Evolutionary conservation across 2,888 invertebrate genomes (phyloP).

Genomic region (Lycocerus yunnanus): DNA sequence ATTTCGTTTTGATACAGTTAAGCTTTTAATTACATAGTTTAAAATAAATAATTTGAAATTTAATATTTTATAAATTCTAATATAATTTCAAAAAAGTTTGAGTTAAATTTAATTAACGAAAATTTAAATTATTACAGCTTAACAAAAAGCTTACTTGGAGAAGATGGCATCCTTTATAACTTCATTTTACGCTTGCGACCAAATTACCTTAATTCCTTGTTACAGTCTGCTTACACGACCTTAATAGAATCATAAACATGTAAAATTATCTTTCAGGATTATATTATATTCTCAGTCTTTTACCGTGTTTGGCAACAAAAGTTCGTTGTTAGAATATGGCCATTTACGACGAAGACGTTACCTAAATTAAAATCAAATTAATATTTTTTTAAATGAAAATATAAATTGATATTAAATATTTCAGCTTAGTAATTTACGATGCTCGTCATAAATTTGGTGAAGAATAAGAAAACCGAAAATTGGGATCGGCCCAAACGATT

Average conservation of each 20-base stretch:
- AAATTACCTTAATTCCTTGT: constrained; percentile 51
- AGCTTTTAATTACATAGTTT: too few relatives aligned
- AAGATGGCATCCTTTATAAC: constrained; percentile 47
- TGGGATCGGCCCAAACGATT: background rate
- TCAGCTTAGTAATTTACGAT: background rate
- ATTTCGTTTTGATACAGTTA: too few relatives aligned
- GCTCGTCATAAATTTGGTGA: background rate
- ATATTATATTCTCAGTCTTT: constrained; percentile 7
- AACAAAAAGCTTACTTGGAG: constrained; percentile 46
- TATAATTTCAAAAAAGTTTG: background rate
- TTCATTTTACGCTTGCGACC: constrained; percentile 51
- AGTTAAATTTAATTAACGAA: constrained; percentile 46
- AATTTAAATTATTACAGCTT: constrained; percentile 51
- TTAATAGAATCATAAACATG: constrained; percentile 51
- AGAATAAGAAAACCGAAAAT: background rate
- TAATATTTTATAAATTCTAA: background rate
- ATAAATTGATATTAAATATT: background rate
- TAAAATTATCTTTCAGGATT: constrained; percentile 37
- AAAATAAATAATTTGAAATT: background rate
- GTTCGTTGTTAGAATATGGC: background rate
- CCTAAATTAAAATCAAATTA: background rate
- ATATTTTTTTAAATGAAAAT: background rate
- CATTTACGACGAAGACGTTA: background rate
- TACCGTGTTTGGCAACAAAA: constrained; percentile 1
- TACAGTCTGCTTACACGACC: constrained; percentile 48